Base-by-base conservation (phyloP, 2,888 invertebrate species). In the Epinotia demarniana region DNA sequence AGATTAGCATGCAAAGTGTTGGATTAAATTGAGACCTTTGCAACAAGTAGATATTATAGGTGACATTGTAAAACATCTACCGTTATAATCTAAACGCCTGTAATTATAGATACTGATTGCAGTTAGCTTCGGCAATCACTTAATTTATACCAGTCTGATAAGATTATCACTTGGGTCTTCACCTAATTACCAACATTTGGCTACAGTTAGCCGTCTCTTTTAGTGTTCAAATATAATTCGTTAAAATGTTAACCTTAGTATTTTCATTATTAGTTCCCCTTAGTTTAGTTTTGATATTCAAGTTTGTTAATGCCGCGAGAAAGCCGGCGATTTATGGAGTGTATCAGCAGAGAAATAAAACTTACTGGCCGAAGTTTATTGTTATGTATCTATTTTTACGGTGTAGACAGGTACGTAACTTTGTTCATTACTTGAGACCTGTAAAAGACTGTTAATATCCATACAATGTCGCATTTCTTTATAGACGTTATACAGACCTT, bases 311-410 rank as follows among this genome's bases (percentile, higher is more conserved):
- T 83, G 85, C 82, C 68, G 86, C 84, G 67, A 80, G 83, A 39
- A 90, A 87, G 57, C 88, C 90, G 0, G 89, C 94, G 0, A 87
- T 94, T 76, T 90, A 93, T 55, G 95, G 95, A 72, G 86, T 95
- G 60, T 95, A 95, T 81, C 93, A 91, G 75, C 90, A 93, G 80
- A 87, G 85, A 58, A 93, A 93, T 80, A 94, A 93, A 79, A 90
- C 88, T 72, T 95, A 92, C 81, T 94, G 88, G 87, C 73, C 94
- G 12, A 95, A 95, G 86, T 94, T 94, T 80, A 53, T 87, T 12
- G 86, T 93, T 77, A 93, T 95, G 89, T 95, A 90, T 80, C 72
- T 84, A 16, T 72, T 91, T 61, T 82, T 95, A 57, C 86, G 82
- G 78, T 33, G 92, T 0, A 90, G 87, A 87, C 91, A 95, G 94